A percentile compares a stretch with the other conserved stretches of the same genome.
These are phyloP conservation scores for Neopipo cinnamomea DNA, from an alignment of 2,113 vertebrate genomes.

Conservation along the genomic window DNA sequence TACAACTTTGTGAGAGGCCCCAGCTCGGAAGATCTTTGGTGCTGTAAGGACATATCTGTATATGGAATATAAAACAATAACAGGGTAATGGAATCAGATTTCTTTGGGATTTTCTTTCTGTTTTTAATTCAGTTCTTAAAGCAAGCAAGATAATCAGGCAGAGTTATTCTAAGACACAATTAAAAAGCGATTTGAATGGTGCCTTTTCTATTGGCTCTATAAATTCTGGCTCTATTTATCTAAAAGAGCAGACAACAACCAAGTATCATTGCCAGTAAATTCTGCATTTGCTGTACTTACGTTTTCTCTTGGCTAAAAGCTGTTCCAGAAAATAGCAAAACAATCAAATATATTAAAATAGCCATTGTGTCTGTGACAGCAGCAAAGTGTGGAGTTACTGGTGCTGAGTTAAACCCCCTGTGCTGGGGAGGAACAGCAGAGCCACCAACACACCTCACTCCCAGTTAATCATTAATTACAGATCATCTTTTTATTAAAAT, in stretches of 20 bases:
- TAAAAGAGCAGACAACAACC: not conserved
- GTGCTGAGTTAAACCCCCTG: not conserved
- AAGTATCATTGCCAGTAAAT: not conserved
- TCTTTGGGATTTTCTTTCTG: not conserved
- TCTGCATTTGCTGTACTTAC: conserved; percentile 63
- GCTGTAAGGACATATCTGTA: conserved; percentile 86
- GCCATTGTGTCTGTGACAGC: conserved; percentile 31
- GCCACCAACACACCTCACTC: not conserved
- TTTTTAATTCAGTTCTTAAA: not conserved
- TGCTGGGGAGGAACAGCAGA: not conserved
- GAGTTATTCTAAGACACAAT: not conserved
- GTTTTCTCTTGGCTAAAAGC: conserved; percentile 72
- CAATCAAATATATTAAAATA: conserved; percentile 17
- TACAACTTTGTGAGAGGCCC: conserved; percentile 80
- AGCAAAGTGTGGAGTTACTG: not conserved
- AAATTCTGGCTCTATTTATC: not conserved
- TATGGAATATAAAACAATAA: not conserved
- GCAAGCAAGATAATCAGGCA: not conserved
- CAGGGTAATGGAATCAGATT: not conserved
- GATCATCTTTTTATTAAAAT: not conserved
- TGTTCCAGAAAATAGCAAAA: conserved; percentile 51
- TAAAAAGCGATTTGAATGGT: not conserved
- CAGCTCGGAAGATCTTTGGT: conserved; percentile 78
- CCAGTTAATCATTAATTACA: conserved; percentile 73
- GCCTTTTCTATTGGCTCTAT: not conserved